phyloP scores from a whole-genome alignment of 2,113 vertebrate genomes.

The Oreochromis aureus region DNA sequence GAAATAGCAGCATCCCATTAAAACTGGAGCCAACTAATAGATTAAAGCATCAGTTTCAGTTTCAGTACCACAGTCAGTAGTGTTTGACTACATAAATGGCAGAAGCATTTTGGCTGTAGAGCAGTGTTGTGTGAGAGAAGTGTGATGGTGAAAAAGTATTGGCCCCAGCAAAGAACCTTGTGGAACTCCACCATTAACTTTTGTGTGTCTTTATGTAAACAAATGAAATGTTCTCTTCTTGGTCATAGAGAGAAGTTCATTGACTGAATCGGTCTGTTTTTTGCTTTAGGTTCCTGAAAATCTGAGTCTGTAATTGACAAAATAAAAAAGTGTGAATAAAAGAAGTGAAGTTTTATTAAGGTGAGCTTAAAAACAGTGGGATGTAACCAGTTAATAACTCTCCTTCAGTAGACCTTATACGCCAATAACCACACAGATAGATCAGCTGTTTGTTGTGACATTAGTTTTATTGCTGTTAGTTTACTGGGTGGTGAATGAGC shows the following conservation, averaged over 20 bases:
- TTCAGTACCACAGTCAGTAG: neutral
- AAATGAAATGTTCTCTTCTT: neutral
- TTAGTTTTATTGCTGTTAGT: slow-evolving; percentile 75
- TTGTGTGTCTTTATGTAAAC: neutral
- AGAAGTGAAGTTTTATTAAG: neutral
- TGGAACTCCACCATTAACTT: neutral
- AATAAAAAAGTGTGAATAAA: neutral
- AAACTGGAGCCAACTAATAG: neutral
- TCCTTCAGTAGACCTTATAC: neutral
- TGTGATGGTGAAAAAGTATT: neutral
- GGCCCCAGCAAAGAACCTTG: neutral
- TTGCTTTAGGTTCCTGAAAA: neutral
- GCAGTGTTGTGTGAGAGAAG: neutral
- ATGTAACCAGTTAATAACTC: neutral
- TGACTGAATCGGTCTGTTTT: neutral
- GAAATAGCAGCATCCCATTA: neutral
- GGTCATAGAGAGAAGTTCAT: neutral
- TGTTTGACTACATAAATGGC: fast-evolving
- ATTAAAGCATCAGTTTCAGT: neutral
- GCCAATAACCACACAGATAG: slow-evolving; percentile 5
- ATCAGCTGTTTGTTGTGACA: slow-evolving; percentile 29
- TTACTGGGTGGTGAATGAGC: slow-evolving; percentile 45
- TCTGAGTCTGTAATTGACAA: neutral
- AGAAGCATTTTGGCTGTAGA: neutral
- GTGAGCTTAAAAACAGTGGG: fast-evolving